Evolutionary conservation across 1,140 invertebrate genomes (phyloP).

Genomic region (Eriosoma lanigerum): DNA sequence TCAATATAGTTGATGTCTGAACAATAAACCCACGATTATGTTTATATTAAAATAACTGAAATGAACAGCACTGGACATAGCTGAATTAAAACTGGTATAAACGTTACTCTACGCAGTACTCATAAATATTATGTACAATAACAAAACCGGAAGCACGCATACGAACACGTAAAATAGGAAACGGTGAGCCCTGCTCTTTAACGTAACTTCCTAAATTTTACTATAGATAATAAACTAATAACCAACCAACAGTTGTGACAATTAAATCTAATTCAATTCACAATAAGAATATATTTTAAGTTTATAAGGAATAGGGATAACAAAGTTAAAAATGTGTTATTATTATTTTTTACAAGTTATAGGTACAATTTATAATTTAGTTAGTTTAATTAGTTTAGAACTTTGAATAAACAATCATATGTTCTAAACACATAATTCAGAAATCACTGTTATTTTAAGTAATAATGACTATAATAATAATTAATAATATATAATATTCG

Average conservation of each 20-base stretch:
- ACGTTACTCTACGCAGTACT: background rate
- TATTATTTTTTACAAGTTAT: too few relatives aligned
- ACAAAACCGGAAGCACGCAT: slow-evolving; percentile 35
- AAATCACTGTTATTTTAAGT: too few relatives aligned
- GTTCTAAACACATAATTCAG: too few relatives aligned
- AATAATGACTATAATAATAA: too few relatives aligned
- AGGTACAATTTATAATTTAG: too few relatives aligned
- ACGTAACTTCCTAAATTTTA: slow-evolving; percentile 42
- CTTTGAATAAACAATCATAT: too few relatives aligned
- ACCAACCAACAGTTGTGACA: background rate
- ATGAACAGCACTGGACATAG: slow-evolving; percentile 7
- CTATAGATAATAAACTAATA: background rate
- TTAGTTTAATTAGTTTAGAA: too few relatives aligned
- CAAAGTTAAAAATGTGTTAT: background rate
- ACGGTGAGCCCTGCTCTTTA: slow-evolving; percentile 21
- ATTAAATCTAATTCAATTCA: background rate
- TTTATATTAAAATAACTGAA: background rate
- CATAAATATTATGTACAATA: background rate
- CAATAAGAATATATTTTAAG: background rate
- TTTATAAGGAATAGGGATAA: too few relatives aligned
- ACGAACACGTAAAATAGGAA: slow-evolving; percentile 39
- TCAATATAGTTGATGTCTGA: background rate
- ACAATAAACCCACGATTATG: background rate
- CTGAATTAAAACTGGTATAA: slow-evolving; percentile 5
- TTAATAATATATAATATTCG: too few relatives aligned